phyloP scores from a whole-genome alignment of 2,113 vertebrate genomes.

The Motacilla alba region DNA sequence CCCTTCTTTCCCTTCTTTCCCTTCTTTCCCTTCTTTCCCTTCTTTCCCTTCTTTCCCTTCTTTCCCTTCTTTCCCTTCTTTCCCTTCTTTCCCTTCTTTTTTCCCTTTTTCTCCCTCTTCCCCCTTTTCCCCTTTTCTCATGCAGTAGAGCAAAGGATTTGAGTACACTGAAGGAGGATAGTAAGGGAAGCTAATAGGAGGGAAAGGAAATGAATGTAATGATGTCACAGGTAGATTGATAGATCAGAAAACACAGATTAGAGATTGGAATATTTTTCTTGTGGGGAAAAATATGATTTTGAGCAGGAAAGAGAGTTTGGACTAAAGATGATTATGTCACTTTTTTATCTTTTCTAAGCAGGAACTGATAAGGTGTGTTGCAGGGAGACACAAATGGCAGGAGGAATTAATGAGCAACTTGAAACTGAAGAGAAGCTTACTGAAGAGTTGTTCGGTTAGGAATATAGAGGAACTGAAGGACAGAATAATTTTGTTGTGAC shows the following conservation, averaged over 20 bases:
- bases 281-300: not conserved
- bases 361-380: not conserved
- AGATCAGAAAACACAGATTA: not conserved
- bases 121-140: not conserved
- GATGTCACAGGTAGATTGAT: not conserved
- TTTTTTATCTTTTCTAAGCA: not conserved
- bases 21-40: not conserved
- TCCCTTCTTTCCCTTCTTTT: not conserved
- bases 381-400: not conserved
- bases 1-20: not conserved
- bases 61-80: not conserved
- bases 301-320: not conserved
- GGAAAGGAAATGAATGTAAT: not conserved
- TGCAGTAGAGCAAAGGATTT: not conserved
- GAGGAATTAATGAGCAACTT: not conserved
- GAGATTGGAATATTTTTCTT: not conserved
- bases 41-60: not conserved
- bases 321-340: not conserved
- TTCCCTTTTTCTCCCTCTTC: not conserved
- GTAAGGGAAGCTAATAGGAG: not conserved
- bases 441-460: not conserved
- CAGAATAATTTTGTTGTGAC: not conserved
- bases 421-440: not conserved
- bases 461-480: not conserved
- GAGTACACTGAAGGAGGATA: not conserved